phyloP scores from a whole-genome alignment of 1,140 invertebrate species.

The Drosophila rufa region DNA sequence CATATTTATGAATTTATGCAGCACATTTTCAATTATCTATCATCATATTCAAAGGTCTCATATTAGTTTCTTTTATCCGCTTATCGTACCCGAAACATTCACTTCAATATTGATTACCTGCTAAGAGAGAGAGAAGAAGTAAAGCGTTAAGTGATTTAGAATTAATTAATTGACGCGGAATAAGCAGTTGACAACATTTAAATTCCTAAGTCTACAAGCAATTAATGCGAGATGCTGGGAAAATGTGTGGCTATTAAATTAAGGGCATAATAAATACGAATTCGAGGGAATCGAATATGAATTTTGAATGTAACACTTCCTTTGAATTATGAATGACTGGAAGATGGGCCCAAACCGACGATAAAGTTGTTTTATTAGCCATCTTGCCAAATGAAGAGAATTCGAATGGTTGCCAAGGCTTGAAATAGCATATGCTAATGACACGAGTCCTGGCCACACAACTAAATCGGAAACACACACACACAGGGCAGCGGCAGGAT shows the following conservation, averaged over 20 bases:
- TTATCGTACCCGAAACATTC: no score
- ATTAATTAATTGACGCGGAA: conserved; percentile 31
- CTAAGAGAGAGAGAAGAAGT: background rate
- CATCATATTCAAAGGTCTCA: background rate
- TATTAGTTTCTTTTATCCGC: background rate
- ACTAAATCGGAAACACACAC: conserved; percentile 8
- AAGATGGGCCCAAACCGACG: background rate
- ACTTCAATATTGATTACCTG: conserved; percentile 34
- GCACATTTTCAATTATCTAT: background rate
- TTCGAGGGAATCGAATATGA: conserved; percentile 16
- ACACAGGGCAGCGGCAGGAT: background rate
- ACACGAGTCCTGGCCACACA: conserved; percentile 16
- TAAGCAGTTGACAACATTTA: conserved; percentile 24
- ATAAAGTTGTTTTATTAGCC: conserved; percentile 23
- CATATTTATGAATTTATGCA: background rate
- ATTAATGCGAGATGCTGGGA: conserved; percentile 13
- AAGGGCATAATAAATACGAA: conserved; percentile 25
- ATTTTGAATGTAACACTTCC: conserved; percentile 27
- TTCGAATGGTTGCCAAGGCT: conserved; percentile 11
- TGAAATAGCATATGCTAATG: conserved; percentile 40
- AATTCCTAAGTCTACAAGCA: conserved; percentile 10
- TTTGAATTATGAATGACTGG: conserved; percentile 33
- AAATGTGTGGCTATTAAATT: conserved; percentile 34
- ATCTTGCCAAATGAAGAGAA: conserved; percentile 20
- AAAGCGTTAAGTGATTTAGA: conserved; percentile 6